These are phyloP conservation scores for Sebastes iracundus DNA, from an alignment of 2,797 vertebrate species.

Conservation along the genomic window DNA sequence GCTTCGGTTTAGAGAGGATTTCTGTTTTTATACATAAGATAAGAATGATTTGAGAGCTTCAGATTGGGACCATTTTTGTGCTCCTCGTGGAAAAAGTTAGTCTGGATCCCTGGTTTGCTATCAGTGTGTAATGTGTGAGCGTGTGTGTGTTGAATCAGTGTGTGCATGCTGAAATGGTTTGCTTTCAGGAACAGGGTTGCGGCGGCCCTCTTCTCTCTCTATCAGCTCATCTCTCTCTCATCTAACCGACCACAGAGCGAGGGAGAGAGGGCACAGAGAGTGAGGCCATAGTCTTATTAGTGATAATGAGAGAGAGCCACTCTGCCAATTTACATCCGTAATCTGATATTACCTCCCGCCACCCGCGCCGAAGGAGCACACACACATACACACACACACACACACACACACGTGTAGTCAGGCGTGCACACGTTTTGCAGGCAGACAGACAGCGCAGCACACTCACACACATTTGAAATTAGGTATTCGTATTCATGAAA, in stretches of 20 bases:
- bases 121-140: neutral
- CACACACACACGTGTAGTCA: neutral
- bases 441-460: constrained; percentile 21
- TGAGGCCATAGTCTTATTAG: constrained; percentile 82
- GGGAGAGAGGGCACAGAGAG: constrained; percentile 53
- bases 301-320: constrained; percentile 84
- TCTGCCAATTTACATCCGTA: constrained; percentile 84
- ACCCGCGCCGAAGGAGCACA: constrained; percentile 59
- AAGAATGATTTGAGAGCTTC: neutral
- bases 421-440: constrained; percentile 20
- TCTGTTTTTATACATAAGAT: neutral
- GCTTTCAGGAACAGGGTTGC: constrained; percentile 43
- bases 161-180: constrained; percentile 39
- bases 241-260: constrained; percentile 53
- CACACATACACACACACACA: constrained; percentile 7
- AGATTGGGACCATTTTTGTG: neutral
- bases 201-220: neutral
- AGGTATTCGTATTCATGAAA: constrained; percentile 61
- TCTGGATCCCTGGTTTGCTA: neutral
- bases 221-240: constrained; percentile 58
- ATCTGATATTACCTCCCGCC: constrained; percentile 85
- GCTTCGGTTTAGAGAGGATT: neutral
- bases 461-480: constrained; percentile 48
- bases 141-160: constrained; percentile 8
- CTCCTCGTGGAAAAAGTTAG: neutral